Base-by-base conservation (phyloP, 2,888 invertebrate genomes). In the Volucella bombylans region DNA sequence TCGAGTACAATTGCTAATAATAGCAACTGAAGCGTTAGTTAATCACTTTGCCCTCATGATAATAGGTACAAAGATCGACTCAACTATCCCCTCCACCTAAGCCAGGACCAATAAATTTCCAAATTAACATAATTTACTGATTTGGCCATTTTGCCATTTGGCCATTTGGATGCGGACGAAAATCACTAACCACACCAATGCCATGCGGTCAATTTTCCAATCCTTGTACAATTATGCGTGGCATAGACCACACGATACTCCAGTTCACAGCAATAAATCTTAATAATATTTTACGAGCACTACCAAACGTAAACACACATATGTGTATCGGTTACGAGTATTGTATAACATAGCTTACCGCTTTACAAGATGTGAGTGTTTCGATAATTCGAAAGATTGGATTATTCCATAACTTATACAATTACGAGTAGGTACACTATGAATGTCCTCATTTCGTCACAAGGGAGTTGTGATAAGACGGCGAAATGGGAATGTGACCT, bases 51-150 rank as follows among this genome's bases (percentile, higher is more conserved):
- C 74, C n/a, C 71, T 31, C 71, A 55, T 72, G 71, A 61, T 43
- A 72, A 77, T 71, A 50, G 8, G 59, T 8, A 11, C 39, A 38
- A 14, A 15, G 49, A 43, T 54, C 54, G 38, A 39, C 12, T 55
- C 59, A 69, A 41, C 45, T 41, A 54, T 67, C 62, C 49, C 15
- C 65, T 43, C 23, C 31, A 4, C 31, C 31, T 0, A 55, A 43
- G 18, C 15, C 47, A 54, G 38, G 65, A 18, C 41, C 73, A 79
- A 83, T 83, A 83, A 79, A 83, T 83, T 69, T 69, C 54, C 47
- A 38, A 74, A 83, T 69, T 83, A 74, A 23, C 18, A 23, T 23
- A 23, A 83, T 83, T 79, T 79, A 79, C 79, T 79, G 82, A 74
- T 79, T 79, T 59, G 57, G 69, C 65, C 50, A 59, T 65, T 69